Evolutionary conservation across 2,888 invertebrate species (phyloP), one percentile per base, ranked within the genome.

Genomic region (Lottia scabra): DNA sequence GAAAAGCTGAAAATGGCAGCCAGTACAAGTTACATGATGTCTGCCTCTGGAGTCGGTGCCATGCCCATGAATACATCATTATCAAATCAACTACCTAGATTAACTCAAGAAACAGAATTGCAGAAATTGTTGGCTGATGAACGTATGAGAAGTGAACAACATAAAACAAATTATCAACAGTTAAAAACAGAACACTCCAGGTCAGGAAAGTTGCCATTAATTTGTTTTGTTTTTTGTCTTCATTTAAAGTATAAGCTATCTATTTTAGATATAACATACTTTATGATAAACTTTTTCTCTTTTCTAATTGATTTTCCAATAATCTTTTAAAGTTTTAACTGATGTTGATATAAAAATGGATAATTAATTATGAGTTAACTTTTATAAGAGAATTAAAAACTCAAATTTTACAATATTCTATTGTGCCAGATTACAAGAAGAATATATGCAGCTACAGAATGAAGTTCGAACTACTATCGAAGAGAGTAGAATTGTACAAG

Each of bases 111-210:
- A 75, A 87, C 86, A 26, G 89, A 89, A 77, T 80, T 89, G 45
- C 88, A 89, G 71, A 89, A 89, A 71, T 77, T 88, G 75, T 78
- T 89, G 38, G 81, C 88, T 12, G 89, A 89, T 79, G 89, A 89
- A 72, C 84, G 84, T 64, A 86, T 87, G 80, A 79, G 88, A 56
- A 86, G 87, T 67, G 87, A 89, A 71, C 85, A 87, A 73, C 89
- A 89, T 75, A 87, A 84, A 76, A 87, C 85, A 19, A 89, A 89
- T 73, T 89, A 88, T 79, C 86, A 88, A 75, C 85, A 85, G 44
- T 81, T 89, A 30, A 89, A 89, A 75, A 79, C 83, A 23, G 88
- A 89, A 77, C 88, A 89, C 75, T 82, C 81, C 71, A 85, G 85
- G 89, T 89, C 75, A 45, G 72, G 70, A 23, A 26, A 67, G 15